These are phyloP conservation scores for Carassius auratus DNA, from an alignment of 2,113 vertebrate species.

Conservation along the genomic window DNA sequence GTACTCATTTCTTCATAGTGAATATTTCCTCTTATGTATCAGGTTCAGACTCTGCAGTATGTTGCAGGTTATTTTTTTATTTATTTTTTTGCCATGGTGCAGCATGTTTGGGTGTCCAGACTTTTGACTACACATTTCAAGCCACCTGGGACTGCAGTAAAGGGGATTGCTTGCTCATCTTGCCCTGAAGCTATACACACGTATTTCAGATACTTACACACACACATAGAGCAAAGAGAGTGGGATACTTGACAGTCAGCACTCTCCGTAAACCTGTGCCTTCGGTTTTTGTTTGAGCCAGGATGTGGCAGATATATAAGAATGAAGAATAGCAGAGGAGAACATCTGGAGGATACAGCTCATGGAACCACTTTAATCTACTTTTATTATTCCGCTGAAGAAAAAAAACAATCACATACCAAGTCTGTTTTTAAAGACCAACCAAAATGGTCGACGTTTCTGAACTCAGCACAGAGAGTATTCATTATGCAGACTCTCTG, in stretches of 20 bases:
- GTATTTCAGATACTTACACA: constrained; percentile 9
- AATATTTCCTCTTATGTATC: neutral
- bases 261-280: neutral
- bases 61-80: neutral
- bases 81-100: neutral
- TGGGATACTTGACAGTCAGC: neutral
- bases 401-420: neutral
- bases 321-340: neutral
- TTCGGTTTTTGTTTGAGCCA: neutral
- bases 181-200: neutral
- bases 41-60: neutral
- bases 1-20: neutral
- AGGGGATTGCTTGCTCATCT: constrained; percentile 3
- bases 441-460: neutral
- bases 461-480: neutral
- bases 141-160: neutral
- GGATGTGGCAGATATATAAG: neutral
- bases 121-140: neutral
- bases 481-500: neutral
- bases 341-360: constrained; percentile 11
- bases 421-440: neutral
- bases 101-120: neutral
- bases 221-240: neutral
- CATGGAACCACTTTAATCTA: neutral
- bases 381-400: neutral